These are phyloP conservation scores for Apantesis nais DNA, from an alignment of 2,888 invertebrate genomes.

Conservation along the genomic window DNA sequence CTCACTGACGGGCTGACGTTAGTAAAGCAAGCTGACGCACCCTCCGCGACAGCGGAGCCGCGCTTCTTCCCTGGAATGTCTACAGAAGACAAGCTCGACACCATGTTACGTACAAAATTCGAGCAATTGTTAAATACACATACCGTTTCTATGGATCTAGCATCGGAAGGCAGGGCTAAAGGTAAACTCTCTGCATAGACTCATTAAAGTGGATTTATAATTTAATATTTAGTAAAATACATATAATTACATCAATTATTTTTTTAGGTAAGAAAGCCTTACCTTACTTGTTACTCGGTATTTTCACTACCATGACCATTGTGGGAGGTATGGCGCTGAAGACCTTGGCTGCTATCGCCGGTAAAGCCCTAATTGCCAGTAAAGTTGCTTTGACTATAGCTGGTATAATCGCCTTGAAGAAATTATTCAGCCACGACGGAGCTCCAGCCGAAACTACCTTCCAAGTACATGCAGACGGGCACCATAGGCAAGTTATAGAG, in stretches of 20 bases:
- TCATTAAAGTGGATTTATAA: background rate
- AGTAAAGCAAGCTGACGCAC: conserved; percentile 85
- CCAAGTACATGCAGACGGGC: conserved; percentile 89
- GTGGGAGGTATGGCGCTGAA: conserved; percentile 89
- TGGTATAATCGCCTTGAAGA: conserved; percentile 89
- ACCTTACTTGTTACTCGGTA: conserved; percentile 86
- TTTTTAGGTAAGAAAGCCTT: conserved; percentile 83
- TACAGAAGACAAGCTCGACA: conserved; percentile 84
- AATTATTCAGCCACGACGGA: conserved; percentile 89
- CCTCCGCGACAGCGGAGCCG: conserved; percentile 83
- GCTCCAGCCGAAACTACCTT: conserved; percentile 87
- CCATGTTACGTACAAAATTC: conserved; percentile 81
- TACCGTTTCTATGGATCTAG: conserved; percentile 87
- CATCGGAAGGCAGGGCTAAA: conserved; percentile 81
- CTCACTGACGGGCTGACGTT: conserved; percentile 86
- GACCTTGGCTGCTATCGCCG: conserved; percentile 89
- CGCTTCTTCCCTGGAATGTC: conserved; percentile 85
- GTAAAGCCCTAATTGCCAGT: conserved; percentile 89
- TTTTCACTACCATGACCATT: conserved; percentile 88
- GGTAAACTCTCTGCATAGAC: conserved; percentile 57
- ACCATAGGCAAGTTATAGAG: conserved; percentile 82
- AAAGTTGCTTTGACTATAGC: conserved; percentile 91
- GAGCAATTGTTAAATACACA: conserved; percentile 88
- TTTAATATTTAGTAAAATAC: background rate
- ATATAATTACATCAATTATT: conserved; percentile 7